Conservation (phyloP, 2,113 vertebrate species). For the Paracanthobrama guichenoti region DNA sequence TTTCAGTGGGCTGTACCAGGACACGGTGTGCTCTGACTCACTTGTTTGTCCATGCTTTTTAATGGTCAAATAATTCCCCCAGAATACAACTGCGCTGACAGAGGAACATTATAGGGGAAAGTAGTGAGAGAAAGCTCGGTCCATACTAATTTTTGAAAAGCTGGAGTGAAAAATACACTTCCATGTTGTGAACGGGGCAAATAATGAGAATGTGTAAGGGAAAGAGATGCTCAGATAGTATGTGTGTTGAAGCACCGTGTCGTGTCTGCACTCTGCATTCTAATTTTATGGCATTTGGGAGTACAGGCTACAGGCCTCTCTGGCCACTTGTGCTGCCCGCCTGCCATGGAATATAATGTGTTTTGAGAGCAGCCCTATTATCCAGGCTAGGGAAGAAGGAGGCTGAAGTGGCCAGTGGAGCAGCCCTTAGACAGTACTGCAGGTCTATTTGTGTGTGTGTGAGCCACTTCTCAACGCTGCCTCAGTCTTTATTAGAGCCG, state of each 20-base stretch:
- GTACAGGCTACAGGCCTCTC: constrained; percentile 55
- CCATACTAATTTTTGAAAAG: constrained; percentile 42
- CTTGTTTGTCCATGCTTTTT: constrained; percentile 1
- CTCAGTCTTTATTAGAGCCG: constrained; percentile 55
- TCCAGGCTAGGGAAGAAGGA: constrained; percentile 41
- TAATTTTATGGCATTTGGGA: constrained; percentile 60
- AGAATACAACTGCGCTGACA: not conserved
- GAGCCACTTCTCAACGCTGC: constrained; percentile 44
- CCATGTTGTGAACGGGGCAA: constrained; percentile 41
- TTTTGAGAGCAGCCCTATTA: constrained; percentile 61
- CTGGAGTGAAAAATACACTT: constrained; percentile 46
- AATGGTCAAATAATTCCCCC: not conserved
- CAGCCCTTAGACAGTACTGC: constrained; percentile 51
- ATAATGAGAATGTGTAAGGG: constrained; percentile 50
- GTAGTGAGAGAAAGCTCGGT: constrained; percentile 16
- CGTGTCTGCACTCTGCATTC: constrained; percentile 60
- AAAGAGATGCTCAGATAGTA: constrained; percentile 44
- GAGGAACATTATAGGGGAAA: constrained; percentile 19
- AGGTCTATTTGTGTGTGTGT: constrained; percentile 28
- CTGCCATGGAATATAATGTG: constrained; percentile 63
- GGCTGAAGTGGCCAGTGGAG: constrained; percentile 53
- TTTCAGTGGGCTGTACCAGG: not conserved
- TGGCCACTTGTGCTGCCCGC: constrained; percentile 47
- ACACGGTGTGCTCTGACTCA: not conserved
- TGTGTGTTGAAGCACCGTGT: constrained; percentile 43